These are phyloP conservation scores for Epinephelus malabaricus DNA, from an alignment of 2,797 vertebrate genomes.

Conservation along the genomic window DNA sequence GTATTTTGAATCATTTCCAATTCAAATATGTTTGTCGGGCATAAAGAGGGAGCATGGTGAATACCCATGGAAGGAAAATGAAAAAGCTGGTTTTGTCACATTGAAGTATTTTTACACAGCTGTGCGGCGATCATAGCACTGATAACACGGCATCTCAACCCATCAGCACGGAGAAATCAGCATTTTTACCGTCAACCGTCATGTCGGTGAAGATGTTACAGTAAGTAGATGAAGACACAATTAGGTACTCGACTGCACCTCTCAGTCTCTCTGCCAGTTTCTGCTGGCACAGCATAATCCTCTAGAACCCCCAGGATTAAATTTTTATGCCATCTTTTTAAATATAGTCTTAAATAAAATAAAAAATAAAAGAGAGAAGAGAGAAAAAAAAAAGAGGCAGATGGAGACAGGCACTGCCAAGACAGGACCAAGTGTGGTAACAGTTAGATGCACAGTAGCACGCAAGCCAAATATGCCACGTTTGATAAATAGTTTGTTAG, in stretches of 20 bases:
- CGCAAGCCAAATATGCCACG: conserved; percentile 48
- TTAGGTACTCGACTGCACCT: conserved; percentile 60
- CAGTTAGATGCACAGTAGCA: conserved; percentile 56
- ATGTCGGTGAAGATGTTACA: conserved; percentile 53
- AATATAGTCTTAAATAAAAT: conserved; percentile 61
- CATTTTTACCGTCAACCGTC: conserved; percentile 12
- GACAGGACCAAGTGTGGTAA: conserved; percentile 53
- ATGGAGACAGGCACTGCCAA: conserved; percentile 66
- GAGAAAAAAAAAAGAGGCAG: conserved; percentile 43
- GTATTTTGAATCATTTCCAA: conserved; percentile 59
- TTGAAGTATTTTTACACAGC: conserved; percentile 29
- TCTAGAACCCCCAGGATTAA: conserved; percentile 59
- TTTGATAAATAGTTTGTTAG: conserved; percentile 55
- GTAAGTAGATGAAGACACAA: conserved; percentile 64
- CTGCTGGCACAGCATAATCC: conserved; percentile 66
- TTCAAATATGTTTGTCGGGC: conserved; percentile 57
- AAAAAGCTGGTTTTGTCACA: conserved; percentile 6
- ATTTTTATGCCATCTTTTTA: conserved; percentile 72
- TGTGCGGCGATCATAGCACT: conserved; percentile 6
- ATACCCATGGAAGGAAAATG: conserved; percentile 30
- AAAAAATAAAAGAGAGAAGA: conserved; percentile 34
- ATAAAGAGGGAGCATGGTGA: conserved; percentile 30
- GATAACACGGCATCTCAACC: conserved; percentile 20
- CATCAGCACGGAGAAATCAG: conserved; percentile 11
- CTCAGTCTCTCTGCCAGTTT: conserved; percentile 60